A percentile compares a stretch with the other conserved stretches of the same genome.
Evolutionary conservation across 2,888 invertebrate species (phyloP).

Genomic region (Drosophila mimetica): DNA sequence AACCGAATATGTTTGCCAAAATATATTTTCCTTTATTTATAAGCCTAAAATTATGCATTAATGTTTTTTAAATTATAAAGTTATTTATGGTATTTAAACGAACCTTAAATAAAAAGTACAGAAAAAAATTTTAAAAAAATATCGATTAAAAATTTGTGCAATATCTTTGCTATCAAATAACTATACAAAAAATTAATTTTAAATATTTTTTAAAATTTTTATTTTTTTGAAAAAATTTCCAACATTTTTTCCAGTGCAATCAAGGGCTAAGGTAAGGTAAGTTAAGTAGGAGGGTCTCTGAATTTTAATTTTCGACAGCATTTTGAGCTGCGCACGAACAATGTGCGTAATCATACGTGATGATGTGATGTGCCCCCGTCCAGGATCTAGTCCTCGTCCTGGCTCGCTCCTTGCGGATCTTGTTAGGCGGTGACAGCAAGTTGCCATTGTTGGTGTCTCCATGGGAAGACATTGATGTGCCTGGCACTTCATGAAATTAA

Average conservation of each 20-base stretch:
- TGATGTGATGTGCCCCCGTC: slow-evolving; percentile 63
- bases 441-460: slow-evolving; percentile 65
- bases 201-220: too few species aligned
- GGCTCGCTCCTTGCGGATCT: slow-evolving; percentile 23
- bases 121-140: too few species aligned
- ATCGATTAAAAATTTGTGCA: too few species aligned
- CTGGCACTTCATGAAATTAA: slow-evolving; percentile 82
- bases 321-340: slow-evolving; percentile 77
- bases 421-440: slow-evolving; percentile 35
- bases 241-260: slow-evolving; percentile 11
- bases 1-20: too few species aligned
- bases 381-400: slow-evolving; percentile 43
- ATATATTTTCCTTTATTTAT: not conserved
- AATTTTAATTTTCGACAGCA: slow-evolving; percentile 82
- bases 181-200: too few species aligned
- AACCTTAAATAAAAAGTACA: too few species aligned
- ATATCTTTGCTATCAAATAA: too few species aligned
- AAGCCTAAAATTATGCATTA: not conserved
- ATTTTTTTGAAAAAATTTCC: too few species aligned
- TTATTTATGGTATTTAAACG: too few species aligned
- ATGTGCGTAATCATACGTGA: slow-evolving; percentile 83
- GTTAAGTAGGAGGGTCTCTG: slow-evolving; percentile 78
- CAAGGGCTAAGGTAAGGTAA: slow-evolving; percentile 64
- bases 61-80: not conserved
- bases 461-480: slow-evolving; percentile 73